phyloP scores from a whole-genome alignment of 2,797 vertebrate species.

The Percopsis omiscomaycus region DNA sequence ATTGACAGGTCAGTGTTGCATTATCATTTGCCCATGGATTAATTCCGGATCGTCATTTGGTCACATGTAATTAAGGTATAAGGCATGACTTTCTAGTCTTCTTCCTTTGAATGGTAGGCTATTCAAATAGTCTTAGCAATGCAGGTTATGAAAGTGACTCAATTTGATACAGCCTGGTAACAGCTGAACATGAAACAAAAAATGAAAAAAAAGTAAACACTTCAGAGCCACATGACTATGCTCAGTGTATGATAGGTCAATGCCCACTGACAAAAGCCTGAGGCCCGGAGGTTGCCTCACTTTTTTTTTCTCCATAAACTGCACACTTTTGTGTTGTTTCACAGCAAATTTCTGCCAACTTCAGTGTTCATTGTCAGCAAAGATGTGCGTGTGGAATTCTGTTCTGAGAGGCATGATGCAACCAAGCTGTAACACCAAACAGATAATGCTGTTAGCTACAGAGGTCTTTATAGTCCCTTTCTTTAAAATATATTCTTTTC shows the following conservation, averaged over 20 bases:
- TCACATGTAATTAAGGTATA: constrained; percentile 34
- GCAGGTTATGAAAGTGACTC: constrained; percentile 46
- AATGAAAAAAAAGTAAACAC: constrained; percentile 59
- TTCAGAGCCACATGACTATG: constrained; percentile 53
- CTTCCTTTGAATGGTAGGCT: constrained; percentile 34
- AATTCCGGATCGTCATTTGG: constrained; percentile 43
- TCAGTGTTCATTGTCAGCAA: constrained; percentile 84
- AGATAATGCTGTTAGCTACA: constrained; percentile 82
- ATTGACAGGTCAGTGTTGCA: constrained; percentile 18
- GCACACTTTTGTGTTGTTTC: constrained; percentile 81
- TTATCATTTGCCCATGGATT: constrained; percentile 27
- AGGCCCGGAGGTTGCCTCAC: constrained; percentile 78
- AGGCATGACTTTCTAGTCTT: constrained; percentile 26
- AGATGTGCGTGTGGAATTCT: constrained; percentile 79
- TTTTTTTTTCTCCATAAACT: constrained; percentile 71
- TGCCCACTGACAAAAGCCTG: constrained; percentile 75
- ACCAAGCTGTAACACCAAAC: constrained; percentile 81
- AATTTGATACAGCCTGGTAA: constrained; percentile 24
- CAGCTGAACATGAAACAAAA: constrained; percentile 42
- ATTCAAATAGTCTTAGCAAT: constrained; percentile 32
- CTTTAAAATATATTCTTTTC: constrained; percentile 77
- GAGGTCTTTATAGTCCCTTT: constrained; percentile 80
- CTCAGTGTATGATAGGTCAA: constrained; percentile 67
- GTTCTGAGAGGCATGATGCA: constrained; percentile 84
- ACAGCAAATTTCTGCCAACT: constrained; percentile 82